A percentile compares a stretch with the other conserved stretches of the same genome.
Evolutionary conservation across 2,113 vertebrate genomes (phyloP).

Genomic region (Percina caprodes): DNA sequence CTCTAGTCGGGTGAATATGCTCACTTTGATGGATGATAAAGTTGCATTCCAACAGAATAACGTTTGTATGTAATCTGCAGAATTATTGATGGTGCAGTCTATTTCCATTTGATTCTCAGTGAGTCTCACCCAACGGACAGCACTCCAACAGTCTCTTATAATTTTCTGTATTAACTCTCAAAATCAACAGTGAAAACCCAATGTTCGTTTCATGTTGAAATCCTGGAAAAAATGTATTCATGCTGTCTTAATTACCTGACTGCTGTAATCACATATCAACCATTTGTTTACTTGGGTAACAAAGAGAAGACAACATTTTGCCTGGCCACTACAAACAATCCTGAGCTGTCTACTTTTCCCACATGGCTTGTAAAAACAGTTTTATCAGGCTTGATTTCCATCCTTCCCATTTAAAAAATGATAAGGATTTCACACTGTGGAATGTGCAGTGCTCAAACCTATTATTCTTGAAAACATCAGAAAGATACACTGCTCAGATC

Average conservation of each 20-base stretch:
- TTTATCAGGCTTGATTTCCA: constrained; percentile 11
- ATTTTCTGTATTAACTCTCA: not conserved
- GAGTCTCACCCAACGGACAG: not conserved
- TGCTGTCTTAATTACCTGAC: not conserved
- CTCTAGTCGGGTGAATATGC: not conserved
- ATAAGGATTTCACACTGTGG: not conserved
- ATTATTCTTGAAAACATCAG: constrained; percentile 25
- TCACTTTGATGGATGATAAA: not conserved
- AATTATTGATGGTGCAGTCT: not conserved
- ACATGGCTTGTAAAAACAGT: constrained; percentile 2
- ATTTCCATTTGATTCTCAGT: not conserved
- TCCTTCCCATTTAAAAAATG: not conserved
- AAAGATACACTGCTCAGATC: constrained; percentile 1
- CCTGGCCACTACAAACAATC: not conserved
- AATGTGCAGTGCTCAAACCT: constrained; percentile 1
- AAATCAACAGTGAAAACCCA: not conserved
- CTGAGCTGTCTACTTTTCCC: constrained; percentile 6
- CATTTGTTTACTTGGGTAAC: not conserved
- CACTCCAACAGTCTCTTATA: not conserved
- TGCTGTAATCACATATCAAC: not conserved
- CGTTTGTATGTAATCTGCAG: not conserved
- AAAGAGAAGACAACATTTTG: not conserved
- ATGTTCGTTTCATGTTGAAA: not conserved
- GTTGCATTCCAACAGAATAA: not conserved
- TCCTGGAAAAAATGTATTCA: not conserved